phyloP scores from a whole-genome alignment of 2,113 vertebrate species.

The Bos indicus region DNA sequence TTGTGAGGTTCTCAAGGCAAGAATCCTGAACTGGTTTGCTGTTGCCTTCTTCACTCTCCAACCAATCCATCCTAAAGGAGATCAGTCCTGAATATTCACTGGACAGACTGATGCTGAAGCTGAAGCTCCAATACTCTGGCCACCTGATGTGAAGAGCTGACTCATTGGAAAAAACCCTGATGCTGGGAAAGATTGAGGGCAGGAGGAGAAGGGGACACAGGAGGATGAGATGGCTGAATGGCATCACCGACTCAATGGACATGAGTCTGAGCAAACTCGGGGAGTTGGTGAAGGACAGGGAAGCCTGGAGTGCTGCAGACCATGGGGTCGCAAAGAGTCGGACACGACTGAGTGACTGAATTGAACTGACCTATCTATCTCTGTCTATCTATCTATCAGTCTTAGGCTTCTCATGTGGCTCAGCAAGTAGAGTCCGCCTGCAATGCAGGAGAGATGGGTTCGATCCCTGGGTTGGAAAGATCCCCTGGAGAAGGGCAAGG shows the following conservation, averaged over 20 bases:
- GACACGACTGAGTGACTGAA: background rate
- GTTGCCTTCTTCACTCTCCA: background rate
- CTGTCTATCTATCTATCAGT: background rate
- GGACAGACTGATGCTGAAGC: background rate
- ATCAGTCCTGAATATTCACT: background rate
- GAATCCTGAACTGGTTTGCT: background rate
- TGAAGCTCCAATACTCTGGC: background rate
- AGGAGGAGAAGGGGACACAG: background rate
- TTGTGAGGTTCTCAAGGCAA: background rate
- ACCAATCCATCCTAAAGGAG: background rate
- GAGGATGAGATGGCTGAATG: background rate
- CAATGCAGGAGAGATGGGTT: background rate
- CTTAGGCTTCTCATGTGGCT: background rate
- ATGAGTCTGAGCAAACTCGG: rapidly evolving
- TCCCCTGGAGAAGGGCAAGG: background rate
- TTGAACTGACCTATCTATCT: background rate
- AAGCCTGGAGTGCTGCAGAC: rapidly evolving
- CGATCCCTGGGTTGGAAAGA: background rate
- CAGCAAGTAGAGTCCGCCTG: background rate
- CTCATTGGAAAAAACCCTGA: background rate
- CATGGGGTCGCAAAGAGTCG: rapidly evolving
- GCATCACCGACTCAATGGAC: background rate
- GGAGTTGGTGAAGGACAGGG: background rate
- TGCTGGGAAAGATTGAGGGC: background rate
- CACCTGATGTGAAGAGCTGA: background rate